Evolutionary conservation across 2,888 invertebrate genomes (phyloP), one percentile per base, ranked within the genome.

Genomic region (Oscheius myriophilus): DNA sequence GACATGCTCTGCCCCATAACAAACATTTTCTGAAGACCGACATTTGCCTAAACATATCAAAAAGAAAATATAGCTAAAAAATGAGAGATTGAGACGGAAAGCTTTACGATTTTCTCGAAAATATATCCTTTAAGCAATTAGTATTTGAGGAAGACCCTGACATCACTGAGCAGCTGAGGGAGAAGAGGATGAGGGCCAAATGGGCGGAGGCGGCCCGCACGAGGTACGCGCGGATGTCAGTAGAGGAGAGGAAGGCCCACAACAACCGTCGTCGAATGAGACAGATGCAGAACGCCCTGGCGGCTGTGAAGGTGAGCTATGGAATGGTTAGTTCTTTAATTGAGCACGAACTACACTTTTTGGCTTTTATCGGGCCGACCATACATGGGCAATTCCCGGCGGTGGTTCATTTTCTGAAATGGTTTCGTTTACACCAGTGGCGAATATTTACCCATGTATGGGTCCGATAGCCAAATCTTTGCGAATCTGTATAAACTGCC

Each of bases 171-270:
- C 85, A 86, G 63, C 69, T 85, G 39, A 72, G 84, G 0, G 85
- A 85, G 71, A 85, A 84, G 59, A 64, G 84, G 43, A 83, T 85
- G 82, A 74, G 85, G 16, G 85, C 85, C 21, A 80, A 82, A 59
- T 85, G 85, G 85, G 85, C 85, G 2, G 85, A 85, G 67, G 85
- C 85, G n/a, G 85, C 85, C 0, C 75, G 85, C 7, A 75, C 80
- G 9, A 72, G 85, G 14, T 78, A 76, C 46, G 78, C 75, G 33
- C 55, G 82, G 26, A 82, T 82, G 82, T 78, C 73, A 9, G 73
- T 78, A 14, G 82, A 82, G 51, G 85, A 85, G 64, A 70, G 85
- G 25, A 67, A 82, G 23, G 79, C 78, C 6, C 86, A 85, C 67
- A 85, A 85, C 67, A 82, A 80, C 42, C 71, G 82, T 43, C 68